Conservation (phyloP, 2,888 invertebrate genomes). For the Eupithecia inturbata region DNA sequence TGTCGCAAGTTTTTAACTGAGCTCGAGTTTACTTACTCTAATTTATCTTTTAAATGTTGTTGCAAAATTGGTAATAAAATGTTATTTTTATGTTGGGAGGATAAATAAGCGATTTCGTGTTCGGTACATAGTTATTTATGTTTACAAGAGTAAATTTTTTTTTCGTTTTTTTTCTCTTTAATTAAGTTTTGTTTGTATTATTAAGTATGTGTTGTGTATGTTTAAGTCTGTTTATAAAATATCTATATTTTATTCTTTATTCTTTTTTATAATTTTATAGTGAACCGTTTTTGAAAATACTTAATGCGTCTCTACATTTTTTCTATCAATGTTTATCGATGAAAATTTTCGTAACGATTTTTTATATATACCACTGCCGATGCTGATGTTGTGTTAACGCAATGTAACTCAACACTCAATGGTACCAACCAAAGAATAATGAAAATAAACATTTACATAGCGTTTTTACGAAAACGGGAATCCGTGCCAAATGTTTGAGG, state of each 20-base stretch:
- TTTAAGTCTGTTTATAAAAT: too few species aligned
- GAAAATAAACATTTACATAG: neutral
- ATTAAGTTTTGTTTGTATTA: too few species aligned
- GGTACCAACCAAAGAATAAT: neutral
- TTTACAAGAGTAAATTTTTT: too few species aligned
- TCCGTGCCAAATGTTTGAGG: constrained; percentile 30
- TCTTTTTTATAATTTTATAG: too few species aligned
- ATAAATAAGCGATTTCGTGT: neutral
- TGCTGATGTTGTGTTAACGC: neutral
- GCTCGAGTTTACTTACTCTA: constrained; percentile 8
- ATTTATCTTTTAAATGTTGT: constrained; percentile 20
- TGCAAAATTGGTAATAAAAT: constrained; percentile 14
- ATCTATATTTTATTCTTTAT: too few species aligned
- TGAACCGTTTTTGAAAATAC: neutral
- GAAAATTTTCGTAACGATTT: neutral
- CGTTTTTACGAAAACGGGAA: constrained; percentile 28
- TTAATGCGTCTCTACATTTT: neutral
- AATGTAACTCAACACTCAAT: neutral
- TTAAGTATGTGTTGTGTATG: too few species aligned
- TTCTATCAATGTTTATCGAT: neutral
- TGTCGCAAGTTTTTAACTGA: constrained; percentile 9
- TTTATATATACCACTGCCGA: neutral
- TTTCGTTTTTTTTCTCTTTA: too few species aligned
- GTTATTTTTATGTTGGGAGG: constrained; percentile 8
- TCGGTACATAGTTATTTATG: neutral